Evolutionary conservation across 2,113 vertebrate species (phyloP).

Genomic region (Tapirus terrestris): DNA sequence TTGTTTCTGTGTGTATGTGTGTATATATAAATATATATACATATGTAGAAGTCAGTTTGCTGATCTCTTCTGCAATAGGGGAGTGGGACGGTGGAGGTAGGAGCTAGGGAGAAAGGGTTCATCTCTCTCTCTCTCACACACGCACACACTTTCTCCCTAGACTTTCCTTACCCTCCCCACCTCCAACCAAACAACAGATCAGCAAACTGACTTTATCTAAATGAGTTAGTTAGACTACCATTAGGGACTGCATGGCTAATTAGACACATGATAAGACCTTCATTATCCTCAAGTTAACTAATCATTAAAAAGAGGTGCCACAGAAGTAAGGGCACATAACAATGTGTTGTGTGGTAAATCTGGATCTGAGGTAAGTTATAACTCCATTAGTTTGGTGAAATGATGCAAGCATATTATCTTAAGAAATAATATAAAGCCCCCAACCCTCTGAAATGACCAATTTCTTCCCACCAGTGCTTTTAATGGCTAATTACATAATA

Average conservation of each 20-base stretch:
- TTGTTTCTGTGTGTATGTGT: constrained; percentile 75
- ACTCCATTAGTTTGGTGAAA: constrained; percentile 86
- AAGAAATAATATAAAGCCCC: constrained; percentile 69
- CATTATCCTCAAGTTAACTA: constrained; percentile 87
- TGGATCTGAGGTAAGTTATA: constrained; percentile 72
- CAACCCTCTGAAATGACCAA: constrained; percentile 65
- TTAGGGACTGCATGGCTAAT: constrained; percentile 86
- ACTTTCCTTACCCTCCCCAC: background rate
- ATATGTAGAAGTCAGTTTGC: background rate
- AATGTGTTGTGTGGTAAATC: constrained; percentile 75
- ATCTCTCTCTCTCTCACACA: background rate
- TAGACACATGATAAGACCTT: constrained; percentile 85
- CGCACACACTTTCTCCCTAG: background rate
- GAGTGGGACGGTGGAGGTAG: background rate
- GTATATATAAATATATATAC: background rate
- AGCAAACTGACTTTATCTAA: constrained; percentile 88
- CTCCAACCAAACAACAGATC: constrained; percentile 79
- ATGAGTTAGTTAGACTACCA: constrained; percentile 85
- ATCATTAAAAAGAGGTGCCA: constrained; percentile 85
- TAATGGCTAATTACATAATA: constrained; percentile 83
- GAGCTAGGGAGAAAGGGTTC: background rate
- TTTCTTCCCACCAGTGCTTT: constrained; percentile 81
- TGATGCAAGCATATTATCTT: constrained; percentile 75
- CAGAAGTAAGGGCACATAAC: constrained; percentile 76
- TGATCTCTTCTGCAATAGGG: background rate